These are phyloP conservation scores for Paracanthobrama guichenoti DNA, from an alignment of 2,113 vertebrate species.

Conservation along the genomic window DNA sequence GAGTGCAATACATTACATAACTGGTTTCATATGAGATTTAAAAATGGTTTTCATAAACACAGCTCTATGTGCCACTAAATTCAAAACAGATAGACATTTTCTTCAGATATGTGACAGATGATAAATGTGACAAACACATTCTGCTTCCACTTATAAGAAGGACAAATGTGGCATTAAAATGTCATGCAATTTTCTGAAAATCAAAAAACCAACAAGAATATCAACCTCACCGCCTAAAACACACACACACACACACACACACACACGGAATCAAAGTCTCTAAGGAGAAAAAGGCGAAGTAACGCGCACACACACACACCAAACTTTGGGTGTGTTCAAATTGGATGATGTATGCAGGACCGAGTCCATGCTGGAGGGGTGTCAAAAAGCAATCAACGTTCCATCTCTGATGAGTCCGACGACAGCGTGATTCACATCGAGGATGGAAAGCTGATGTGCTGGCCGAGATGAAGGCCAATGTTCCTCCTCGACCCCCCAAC, in stretches of 20 bases:
- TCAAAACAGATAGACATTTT: background rate
- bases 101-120: background rate
- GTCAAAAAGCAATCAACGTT: slow-evolving; percentile 86
- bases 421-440: slow-evolving; percentile 73
- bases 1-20: background rate
- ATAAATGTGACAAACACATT: background rate
- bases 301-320: slow-evolving; percentile 42
- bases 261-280: slow-evolving; percentile 61
- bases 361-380: slow-evolving; percentile 79
- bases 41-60: background rate
- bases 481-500: slow-evolving; percentile 24
- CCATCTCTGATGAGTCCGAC: slow-evolving; percentile 80
- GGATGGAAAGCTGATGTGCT: slow-evolving; percentile 73
- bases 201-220: background rate
- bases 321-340: slow-evolving; percentile 71
- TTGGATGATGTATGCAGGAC: slow-evolving; percentile 82
- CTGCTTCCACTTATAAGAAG: slow-evolving; percentile 3
- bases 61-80: background rate
- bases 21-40: background rate
- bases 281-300: slow-evolving; percentile 60
- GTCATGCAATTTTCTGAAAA: background rate
- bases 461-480: slow-evolving; percentile 64
- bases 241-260: slow-evolving; percentile 37
- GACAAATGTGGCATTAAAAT: slow-evolving; percentile 7
- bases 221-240: background rate